These are phyloP conservation scores for Leptopilina boulardi DNA, from an alignment of 1,140 invertebrate genomes.

Conservation along the genomic window DNA sequence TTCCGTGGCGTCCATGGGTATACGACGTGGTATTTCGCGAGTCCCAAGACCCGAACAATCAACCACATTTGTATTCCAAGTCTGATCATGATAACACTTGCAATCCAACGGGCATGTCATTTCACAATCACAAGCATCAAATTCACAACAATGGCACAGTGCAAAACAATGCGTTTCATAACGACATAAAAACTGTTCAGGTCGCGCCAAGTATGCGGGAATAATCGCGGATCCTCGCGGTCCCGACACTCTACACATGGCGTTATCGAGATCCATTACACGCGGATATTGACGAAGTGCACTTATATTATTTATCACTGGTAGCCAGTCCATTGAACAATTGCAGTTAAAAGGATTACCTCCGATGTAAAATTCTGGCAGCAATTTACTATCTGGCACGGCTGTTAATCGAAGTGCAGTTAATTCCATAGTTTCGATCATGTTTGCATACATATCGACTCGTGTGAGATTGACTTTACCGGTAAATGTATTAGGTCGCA, in stretches of 20 bases:
- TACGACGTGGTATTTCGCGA: conserved; percentile 86
- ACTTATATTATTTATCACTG: conserved; percentile 89
- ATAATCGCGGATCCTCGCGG: conserved; percentile 84
- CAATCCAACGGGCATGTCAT: conserved; percentile 95
- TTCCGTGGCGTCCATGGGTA: conserved; percentile 96
- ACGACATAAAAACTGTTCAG: conserved; percentile 91
- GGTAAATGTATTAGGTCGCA: conserved; percentile 89
- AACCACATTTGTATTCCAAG: conserved; percentile 94
- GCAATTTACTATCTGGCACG: conserved; percentile 80
- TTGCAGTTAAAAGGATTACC: conserved; percentile 94
- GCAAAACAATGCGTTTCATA: conserved; percentile 96
- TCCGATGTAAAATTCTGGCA: conserved; percentile 92
- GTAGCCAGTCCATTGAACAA: conserved; percentile 94
- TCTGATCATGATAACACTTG: conserved; percentile 93
- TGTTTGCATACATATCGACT: conserved; percentile 93
- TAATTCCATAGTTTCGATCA: conserved; percentile 87
- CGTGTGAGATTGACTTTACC: conserved; percentile 89
- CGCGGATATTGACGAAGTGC: conserved; percentile 87
- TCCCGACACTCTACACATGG: conserved; percentile 89
- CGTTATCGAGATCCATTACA: conserved; percentile 91
- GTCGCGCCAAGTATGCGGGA: conserved; percentile 79
- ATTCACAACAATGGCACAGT: conserved; percentile 95
- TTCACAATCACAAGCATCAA: conserved; percentile 95
- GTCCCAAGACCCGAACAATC: conserved; percentile 89
- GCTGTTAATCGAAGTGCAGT: conserved; percentile 86